These are phyloP conservation scores for Drosophila peninsularis DNA, from an alignment of 2,888 invertebrate genomes.

Conservation along the genomic window DNA sequence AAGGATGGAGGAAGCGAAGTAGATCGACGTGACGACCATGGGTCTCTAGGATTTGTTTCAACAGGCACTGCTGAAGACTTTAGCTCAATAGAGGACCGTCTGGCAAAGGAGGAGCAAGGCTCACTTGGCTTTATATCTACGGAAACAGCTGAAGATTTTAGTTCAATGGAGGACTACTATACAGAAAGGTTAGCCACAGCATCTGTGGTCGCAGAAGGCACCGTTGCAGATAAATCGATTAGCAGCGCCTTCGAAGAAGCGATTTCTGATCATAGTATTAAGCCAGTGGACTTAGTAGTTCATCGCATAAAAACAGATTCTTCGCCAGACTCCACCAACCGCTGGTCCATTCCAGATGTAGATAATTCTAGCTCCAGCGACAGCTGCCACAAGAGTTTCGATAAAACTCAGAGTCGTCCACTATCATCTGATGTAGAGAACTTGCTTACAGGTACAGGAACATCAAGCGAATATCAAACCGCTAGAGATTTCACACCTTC, in stretches of 20 bases:
- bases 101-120: constrained; percentile 76
- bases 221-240: constrained; percentile 48
- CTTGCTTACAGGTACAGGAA: constrained; percentile 86
- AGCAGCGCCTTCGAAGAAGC: constrained; percentile 70
- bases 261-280: constrained; percentile 70
- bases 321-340: constrained; percentile 86
- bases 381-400: constrained; percentile 95
- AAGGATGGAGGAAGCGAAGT: constrained; percentile 57
- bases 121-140: constrained; percentile 81
- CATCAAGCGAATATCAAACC: constrained; percentile 93
- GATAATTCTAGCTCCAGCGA: constrained; percentile 96
- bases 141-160: constrained; percentile 82
- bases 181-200: constrained; percentile 76
- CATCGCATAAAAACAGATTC: constrained; percentile 83
- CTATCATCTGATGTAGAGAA: constrained; percentile 94
- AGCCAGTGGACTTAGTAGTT: constrained; percentile 75
- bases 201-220: constrained; percentile 60
- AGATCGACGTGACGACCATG: constrained; percentile 66
- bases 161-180: constrained; percentile 82
- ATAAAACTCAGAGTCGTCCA: constrained; percentile 91
- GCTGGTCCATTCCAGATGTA: constrained; percentile 91
- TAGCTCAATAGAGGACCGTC: constrained; percentile 75
- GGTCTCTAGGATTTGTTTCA: constrained; percentile 80
- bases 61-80: constrained; percentile 79
- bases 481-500: constrained; percentile 91